Evolutionary conservation across 2,797 vertebrate genomes (phyloP), one percentile per base, ranked within the genome.

Genomic region (Molossus molossus): DNA sequence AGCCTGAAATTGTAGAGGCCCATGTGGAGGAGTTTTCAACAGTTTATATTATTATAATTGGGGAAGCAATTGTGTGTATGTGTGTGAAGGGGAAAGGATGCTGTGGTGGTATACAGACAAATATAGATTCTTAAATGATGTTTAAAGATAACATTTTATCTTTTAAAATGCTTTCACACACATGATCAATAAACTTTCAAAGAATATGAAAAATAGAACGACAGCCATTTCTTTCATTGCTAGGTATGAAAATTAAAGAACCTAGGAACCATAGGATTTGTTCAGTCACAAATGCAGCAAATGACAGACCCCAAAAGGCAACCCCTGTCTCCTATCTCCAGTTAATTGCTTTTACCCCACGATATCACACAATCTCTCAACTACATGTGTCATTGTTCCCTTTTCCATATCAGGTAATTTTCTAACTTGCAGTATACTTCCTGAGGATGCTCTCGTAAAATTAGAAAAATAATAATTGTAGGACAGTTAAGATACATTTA

Each of bases 401-500:
- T 14, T 85, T 95, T 8, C 45, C 55, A 72, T 9, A 50, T 72
- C 33, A 87, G 65, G 25, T 50, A 64, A 90, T 81, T 91, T 77
- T 85, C 69, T 86, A 81, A 55, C 25, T 93, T 91, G 29, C 40
- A 81, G 57, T 79, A 25, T 67, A 62, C 18, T 62, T 87, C 64
- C 53, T 92, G 27, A 88, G n/a, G 33, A 21, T 6, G 12, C 15
- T 83, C 25, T 77, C 92, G 27, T 80, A 58, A 96, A 96, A 97
- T 94, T 92, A 91, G 11, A 94, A 82, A 83, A 96, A 95, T 91
- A 67, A 95, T 80, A 85, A 84, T 93, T 62, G 84, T 83, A 86
- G 69, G 85, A 94, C 88, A 95, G 93, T 85, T 93, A 94, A 86
- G 29, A 27, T 93, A 96, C 53, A 88, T 83, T 65, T 60, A 76